A percentile compares a stretch with the other conserved stretches of the same genome.
Evolutionary conservation across 2,113 vertebrate genomes (phyloP).

Genomic region (Crotalus tigris): DNA sequence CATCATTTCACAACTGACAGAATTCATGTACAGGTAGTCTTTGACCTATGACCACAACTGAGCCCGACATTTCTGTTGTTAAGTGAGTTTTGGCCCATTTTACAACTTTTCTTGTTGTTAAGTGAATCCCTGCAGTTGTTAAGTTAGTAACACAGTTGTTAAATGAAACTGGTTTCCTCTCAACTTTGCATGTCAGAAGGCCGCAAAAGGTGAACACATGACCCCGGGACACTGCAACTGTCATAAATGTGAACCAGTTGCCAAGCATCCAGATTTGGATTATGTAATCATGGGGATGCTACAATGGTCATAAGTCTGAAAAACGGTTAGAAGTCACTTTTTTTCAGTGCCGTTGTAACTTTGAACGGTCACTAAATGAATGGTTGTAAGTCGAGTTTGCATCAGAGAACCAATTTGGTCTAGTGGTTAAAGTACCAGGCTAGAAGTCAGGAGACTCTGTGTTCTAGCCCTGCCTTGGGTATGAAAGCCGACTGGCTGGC

Average conservation of each 20-base stretch:
- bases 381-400: not conserved
- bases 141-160: not conserved
- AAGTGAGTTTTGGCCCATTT: not conserved
- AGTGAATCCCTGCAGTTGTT: not conserved
- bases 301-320: no score
- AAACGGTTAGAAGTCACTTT: not conserved
- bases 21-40: not conserved
- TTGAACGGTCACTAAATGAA: not conserved
- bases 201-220: not conserved
- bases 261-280: not conserved
- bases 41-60: not conserved
- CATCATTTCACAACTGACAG: not conserved
- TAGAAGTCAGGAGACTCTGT: not conserved
- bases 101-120: not conserved
- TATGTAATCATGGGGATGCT: not conserved
- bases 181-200: not conserved
- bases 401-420: not conserved
- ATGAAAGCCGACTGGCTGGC: not conserved
- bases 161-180: not conserved
- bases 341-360: not conserved
- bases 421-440: not conserved
- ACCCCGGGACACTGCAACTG: not conserved
- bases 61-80: not conserved
- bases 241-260: not conserved
- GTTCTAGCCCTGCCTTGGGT: not conserved